Evolutionary conservation across 1,140 invertebrate genomes (phyloP), one percentile per base, ranked within the genome.

Genomic region (Mactra quadrangularis): DNA sequence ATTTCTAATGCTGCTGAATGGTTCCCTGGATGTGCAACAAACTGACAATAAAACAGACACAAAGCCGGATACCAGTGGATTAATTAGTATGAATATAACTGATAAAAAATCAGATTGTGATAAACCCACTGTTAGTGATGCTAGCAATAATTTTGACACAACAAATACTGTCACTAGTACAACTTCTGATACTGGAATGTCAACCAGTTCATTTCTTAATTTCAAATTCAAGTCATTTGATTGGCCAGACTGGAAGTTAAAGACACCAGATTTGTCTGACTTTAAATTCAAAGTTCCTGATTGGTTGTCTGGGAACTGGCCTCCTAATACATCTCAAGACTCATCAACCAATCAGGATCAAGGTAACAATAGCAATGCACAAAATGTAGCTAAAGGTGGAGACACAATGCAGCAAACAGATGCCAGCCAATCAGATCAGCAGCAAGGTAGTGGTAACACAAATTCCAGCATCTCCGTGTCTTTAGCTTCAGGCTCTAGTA

Each of bases 261-360:
- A n/a, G n/a, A n/a, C n/a, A n/a, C n/a, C n/a, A n/a, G n/a, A n/a
- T n/a, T n/a, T n/a, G n/a, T n/a, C n/a, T n/a, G n/a, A n/a, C n/a
- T n/a, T n/a, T n/a, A 41, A 41, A 41, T 47, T 38, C 4, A 4
- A 35, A 66, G 38, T 22, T 45, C 9, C 45, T 50, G 64, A 41
- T 50, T 68, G 64, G 64, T 50, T 41, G 29, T n/a, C 64, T 29
- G 41, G 47, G 31, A 68, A 68, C 64, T 41, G 47, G 47, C 45
- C 41, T 27, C 41, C 64, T 68, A 47, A 27, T 27, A 50, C 38
- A 7, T 15, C 2, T 6, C 13, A 25, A 47, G 22, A 38, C 47
- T 27, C 64, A 38, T 68, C 64, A 68, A 19, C 64, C 64, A 68
- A 50, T 68, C 41, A 68, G 45, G 19, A 68, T 17, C 19, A 35